Base-by-base conservation (phyloP, 2,113 vertebrate species). In the Psittacara wagleri region DNA sequence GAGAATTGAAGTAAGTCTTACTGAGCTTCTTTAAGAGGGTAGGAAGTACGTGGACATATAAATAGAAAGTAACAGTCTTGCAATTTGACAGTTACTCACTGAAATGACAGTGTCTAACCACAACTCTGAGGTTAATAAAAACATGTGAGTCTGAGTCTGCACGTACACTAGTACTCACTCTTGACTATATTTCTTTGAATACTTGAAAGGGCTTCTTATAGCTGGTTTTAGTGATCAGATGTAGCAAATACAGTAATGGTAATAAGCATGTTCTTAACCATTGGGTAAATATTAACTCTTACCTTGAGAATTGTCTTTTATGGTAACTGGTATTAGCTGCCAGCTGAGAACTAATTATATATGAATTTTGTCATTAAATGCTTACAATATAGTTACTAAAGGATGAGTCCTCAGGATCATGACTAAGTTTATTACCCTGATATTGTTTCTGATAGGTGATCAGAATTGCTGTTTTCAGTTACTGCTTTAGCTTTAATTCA, bases 1-100 rank as follows among this genome's bases (percentile, higher is more conserved):
- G 98, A 63, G 97, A 98, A 88, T 90, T 99, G 88, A 99, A 98
- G 99, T 99, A 97, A 97, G 98, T 96, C 44, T 80, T 67, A 4
- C 2, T 54, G 52, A 88, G 39, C 35, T 86, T 69, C 23, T 70
- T 57, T 39, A 67, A 83, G 61, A 78, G 29, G 6, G 28, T 70
- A 31, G 74, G 48, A 90, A 66, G 23, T 68, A 35, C 13, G 1
- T 1, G 9, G 19, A 28, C 7, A 48, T 86, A 9, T 8, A 63
- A 90, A 78, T 10, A 76, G 46, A 44, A 66, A 83, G 27, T 35
- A 51, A 35, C 9, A n/a, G 13, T 59, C 12, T 80, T 31, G 23
- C 0, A 1, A 5, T 64, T 69, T 80, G 31, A n/a, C 8, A 18
- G 57, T 35, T 83, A 29, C 67, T 76, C 10, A 20, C 48, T 69